Base-by-base conservation (phyloP, 2,113 vertebrate genomes). In the Galemys pyrenaicus region DNA sequence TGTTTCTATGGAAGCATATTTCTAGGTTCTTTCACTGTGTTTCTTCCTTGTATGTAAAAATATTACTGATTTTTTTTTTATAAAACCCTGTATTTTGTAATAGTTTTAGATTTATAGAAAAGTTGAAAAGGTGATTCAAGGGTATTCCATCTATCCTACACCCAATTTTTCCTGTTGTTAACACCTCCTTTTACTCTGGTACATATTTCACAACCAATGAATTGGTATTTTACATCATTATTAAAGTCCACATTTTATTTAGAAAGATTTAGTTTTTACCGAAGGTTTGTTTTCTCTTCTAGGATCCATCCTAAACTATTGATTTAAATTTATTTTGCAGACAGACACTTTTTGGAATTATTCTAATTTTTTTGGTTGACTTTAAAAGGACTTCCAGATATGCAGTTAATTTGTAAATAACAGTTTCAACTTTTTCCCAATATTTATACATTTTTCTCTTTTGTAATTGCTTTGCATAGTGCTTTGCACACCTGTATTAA, bases 321-420 rank as follows among this genome's bases (percentile, higher is more conserved):
- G 19, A 44, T 92, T 92, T 88, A 71, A 84, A 35, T 79, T 74
- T 84, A 80, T 84, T 94, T 86, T 81, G 32, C 5, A 86, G 20
- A 46, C 32, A 41, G 19, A 37, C 6, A 54, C 41, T 28, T 91
- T 54, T 41, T n/a, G n/a, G 37, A 65, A 87, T 90, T 92, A 70
- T 65, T 67, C 54, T 78, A 68, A 9, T 44, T 49, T 75, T 89
- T 73, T n/a, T 49, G 17, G 0, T 44, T 94, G 67, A 77, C 71
- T 92, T 71, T 60, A 71, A 82, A 88, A 70, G 10, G 22, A 51
- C 65, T 75, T 91, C 88, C 54, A 82, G 37, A n/a, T 85, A 30
- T 19, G 9, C 5, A 54, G 0, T 94, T 49, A 44, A 32, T 88
- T 67, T 92, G 22, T 81, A 71, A 81, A 32, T 78, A 86, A 70